Evolutionary conservation across 2,797 vertebrate genomes (phyloP).

Genomic region (Tarsius wallacei): DNA sequence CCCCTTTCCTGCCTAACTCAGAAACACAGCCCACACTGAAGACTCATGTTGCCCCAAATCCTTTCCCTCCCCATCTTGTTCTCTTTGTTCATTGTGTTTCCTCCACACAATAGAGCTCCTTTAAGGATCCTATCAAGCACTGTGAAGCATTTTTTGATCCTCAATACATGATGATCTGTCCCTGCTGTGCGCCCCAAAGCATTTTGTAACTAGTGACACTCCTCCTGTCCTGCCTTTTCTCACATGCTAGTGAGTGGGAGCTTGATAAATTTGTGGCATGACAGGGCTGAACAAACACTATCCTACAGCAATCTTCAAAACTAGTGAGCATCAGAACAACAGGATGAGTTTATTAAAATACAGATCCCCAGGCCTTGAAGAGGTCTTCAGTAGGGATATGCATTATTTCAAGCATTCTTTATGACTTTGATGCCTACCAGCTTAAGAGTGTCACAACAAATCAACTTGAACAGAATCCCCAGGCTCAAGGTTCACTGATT

Average conservation of each 20-base stretch:
- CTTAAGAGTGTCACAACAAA: neutral
- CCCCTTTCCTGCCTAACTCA: neutral
- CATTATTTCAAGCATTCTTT: constrained; percentile 6
- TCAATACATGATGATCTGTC: neutral
- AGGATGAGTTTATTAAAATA: neutral
- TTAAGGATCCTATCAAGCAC: constrained; percentile 29
- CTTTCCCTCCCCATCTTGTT: neutral
- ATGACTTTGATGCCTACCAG: neutral
- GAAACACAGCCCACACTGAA: neutral
- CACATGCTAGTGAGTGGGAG: neutral
- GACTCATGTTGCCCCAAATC: neutral
- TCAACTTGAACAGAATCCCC: constrained; percentile 4
- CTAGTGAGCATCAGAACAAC: constrained; percentile 11
- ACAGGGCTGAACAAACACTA: neutral
- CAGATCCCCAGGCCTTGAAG: neutral
- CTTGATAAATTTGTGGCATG: neutral
- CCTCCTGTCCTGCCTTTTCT: neutral
- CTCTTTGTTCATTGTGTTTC: neutral
- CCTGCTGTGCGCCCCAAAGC: neutral
- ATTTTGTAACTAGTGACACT: neutral
- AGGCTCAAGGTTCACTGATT: neutral
- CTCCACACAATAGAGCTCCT: neutral
- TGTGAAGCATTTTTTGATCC: constrained; percentile 26
- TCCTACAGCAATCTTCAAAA: neutral
- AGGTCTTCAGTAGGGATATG: neutral